Percentiles rank a stretch among this genome's conserved stretches.
Conservation (phyloP, 1,140 invertebrate genomes). For the Platyscapa corneri region DNA sequence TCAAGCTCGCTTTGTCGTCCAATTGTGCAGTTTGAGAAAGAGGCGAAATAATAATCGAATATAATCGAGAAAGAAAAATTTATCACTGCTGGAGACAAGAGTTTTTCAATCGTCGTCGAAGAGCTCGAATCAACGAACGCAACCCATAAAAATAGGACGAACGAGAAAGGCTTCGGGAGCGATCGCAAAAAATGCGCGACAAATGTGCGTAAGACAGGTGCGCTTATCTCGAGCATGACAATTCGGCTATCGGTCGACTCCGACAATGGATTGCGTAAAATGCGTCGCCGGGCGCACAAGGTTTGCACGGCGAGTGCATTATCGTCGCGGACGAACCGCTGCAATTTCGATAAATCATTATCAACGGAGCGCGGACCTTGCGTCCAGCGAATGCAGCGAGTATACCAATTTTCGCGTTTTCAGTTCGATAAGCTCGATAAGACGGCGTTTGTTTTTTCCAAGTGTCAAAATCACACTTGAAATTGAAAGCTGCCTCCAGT, state of each 20-base stretch:
- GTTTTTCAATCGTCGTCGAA: too few species aligned
- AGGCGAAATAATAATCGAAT: too few species aligned
- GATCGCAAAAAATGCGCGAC: too few species aligned
- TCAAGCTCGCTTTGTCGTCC: conserved; percentile 46
- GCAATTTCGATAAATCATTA: conserved; percentile 48
- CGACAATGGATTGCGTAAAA: background rate
- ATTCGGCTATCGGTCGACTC: background rate
- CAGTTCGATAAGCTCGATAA: conserved; percentile 1
- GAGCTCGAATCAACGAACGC: too few species aligned
- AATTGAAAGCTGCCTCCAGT: conserved; percentile 16
- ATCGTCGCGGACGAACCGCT: conserved; percentile 15
- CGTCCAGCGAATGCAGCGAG: conserved; percentile 27
- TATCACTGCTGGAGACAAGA: too few species aligned
- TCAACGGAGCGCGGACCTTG: conserved; percentile 38
- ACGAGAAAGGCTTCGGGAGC: too few species aligned
- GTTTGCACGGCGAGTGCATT: conserved; percentile 2
- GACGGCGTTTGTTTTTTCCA: conserved; percentile 11
- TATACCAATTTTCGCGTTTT: conserved; percentile 39
- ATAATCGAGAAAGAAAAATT: too few species aligned
- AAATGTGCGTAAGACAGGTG: too few species aligned
- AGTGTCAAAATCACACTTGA: conserved; percentile 39
- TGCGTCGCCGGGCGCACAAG: background rate
- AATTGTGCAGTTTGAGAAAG: background rate
- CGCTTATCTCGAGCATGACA: background rate
- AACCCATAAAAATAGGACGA: too few species aligned